phyloP scores from a whole-genome alignment of 2,888 invertebrate genomes.

The Ashinkailepas kermadecensis region DNA sequence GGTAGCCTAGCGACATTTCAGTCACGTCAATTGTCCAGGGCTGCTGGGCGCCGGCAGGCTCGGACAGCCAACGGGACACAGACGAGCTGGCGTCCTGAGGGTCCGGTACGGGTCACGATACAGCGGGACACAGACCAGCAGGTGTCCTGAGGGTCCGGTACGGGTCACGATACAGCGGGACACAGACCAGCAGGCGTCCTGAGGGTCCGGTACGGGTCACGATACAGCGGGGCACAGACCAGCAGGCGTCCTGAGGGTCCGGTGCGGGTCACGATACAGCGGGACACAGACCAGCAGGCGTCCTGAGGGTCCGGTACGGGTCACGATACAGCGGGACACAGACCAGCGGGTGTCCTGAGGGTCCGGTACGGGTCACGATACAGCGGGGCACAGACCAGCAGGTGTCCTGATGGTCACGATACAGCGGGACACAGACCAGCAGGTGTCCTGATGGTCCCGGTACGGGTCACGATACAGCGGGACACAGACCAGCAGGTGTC shows the following conservation, averaged over 20 bases:
- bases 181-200: slow-evolving; percentile 40
- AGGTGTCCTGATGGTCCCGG: too few relatives aligned
- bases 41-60: slow-evolving; percentile 38
- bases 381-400: slow-evolving; percentile 41
- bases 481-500: too few relatives aligned
- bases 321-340: too few relatives aligned
- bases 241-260: too few relatives aligned
- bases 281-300: slow-evolving; percentile 39
- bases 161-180: slow-evolving; percentile 41
- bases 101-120: slow-evolving; percentile 33
- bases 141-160: too few relatives aligned
- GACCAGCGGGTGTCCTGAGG: too few relatives aligned
- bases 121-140: too few relatives aligned
- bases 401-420: slow-evolving; percentile 37
- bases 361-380: slow-evolving; percentile 35
- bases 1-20: slow-evolving; percentile 46
- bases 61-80: slow-evolving; percentile 42
- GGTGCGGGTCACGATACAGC: slow-evolving; percentile 40
- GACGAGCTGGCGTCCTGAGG: slow-evolving; percentile 39
- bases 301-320: slow-evolving; percentile 33
- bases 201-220: slow-evolving; percentile 23
- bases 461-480: too few relatives aligned
- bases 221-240: too few relatives aligned
- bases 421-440: too few relatives aligned
- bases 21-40: slow-evolving; percentile 37